Evolutionary conservation across 2,888 invertebrate species (phyloP).

Genomic region (Ormyrus pomaceus): DNA sequence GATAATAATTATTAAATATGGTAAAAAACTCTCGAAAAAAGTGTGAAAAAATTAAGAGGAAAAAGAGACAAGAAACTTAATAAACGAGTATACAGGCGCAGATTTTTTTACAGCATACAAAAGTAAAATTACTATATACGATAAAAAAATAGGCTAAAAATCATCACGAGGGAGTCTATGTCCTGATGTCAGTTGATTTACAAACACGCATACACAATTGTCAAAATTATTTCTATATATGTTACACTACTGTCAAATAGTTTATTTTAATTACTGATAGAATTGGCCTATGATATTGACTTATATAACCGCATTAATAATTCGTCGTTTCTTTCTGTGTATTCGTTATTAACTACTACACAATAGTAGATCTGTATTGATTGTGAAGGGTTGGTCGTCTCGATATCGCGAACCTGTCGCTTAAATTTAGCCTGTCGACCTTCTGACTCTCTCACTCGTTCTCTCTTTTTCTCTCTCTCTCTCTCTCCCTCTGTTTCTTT

Average conservation of each 20-base stretch:
- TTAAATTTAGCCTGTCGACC: slow-evolving; percentile 57
- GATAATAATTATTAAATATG: slow-evolving; percentile 12
- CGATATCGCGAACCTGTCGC: slow-evolving; percentile 58
- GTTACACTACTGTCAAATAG: slow-evolving; percentile 56
- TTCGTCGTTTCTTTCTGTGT: slow-evolving; percentile 54
- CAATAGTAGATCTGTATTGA: slow-evolving; percentile 55
- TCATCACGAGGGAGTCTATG: slow-evolving; percentile 62
- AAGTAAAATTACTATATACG: slow-evolving; percentile 59
- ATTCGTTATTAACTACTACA: slow-evolving; percentile 56
- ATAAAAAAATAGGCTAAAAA: slow-evolving; percentile 62
- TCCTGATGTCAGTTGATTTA: slow-evolving; percentile 63
- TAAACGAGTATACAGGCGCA: slow-evolving; percentile 51
- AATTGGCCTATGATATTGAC: slow-evolving; percentile 58
- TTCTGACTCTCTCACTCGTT: slow-evolving; percentile 56
- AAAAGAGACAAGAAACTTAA: slow-evolving; percentile 54
- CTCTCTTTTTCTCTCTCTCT: slow-evolving; percentile 8
- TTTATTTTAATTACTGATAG: slow-evolving; percentile 55
- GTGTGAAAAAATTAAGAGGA: slow-evolving; percentile 55
- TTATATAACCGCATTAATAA: slow-evolving; percentile 56
- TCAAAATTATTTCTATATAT: slow-evolving; percentile 55
- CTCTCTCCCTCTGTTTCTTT: background rate
- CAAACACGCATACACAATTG: slow-evolving; percentile 65
- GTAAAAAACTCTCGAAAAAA: slow-evolving; percentile 48
- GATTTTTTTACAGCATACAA: slow-evolving; percentile 51
- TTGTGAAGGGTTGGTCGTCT: slow-evolving; percentile 57